Evolutionary conservation across 2,888 invertebrate genomes (phyloP), one percentile per base, ranked within the genome.

Genomic region (Pseudoips prasinana): DNA sequence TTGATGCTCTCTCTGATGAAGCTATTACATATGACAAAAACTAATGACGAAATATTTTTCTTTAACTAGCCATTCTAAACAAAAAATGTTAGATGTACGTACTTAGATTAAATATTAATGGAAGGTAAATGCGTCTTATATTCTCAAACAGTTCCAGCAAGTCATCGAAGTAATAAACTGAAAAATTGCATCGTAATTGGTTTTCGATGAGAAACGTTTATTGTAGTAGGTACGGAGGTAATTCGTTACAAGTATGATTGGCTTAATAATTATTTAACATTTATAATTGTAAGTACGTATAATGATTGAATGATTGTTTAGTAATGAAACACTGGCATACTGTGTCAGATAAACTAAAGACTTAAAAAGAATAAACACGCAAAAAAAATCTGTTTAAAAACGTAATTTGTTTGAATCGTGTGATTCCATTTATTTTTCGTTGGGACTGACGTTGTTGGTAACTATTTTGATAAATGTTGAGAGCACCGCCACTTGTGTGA

Each of bases 101-200:
- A 33, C 23, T 35, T 17, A 25, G 19, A 24, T 10, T 29, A 35
- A 8, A 8, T 41, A 24, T 39, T 33, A 39, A 30, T 31, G 26
- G 11, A 34, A 26, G 20, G 8, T 31, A 25, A 4, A 7, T 30
- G 29, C 9, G 8, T 27, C 36, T 33, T 36, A 30, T 33, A 30
- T 39, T 50, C 43, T 33, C 31, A 39, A 49, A 42, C 27, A 37
- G 51, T 60, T 67, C 49, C 31, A 55, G 69, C 73, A 66, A 67
- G 73, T 80, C 75, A 79, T 68, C 50, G 43, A 51, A 56, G 66
- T 56, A 69, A 70, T 73, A 65, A 60, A 58, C 46, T 53, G 54
- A 65, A 65, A 58, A 65, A 73, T 70, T 64, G 52, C 45, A 39
- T 56, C 39, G 58, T 71, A 64, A 73, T 70, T 67, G 62, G 54